These are phyloP conservation scores for Anastrepha ludens DNA, from an alignment of 1,140 invertebrate genomes.

Conservation along the genomic window DNA sequence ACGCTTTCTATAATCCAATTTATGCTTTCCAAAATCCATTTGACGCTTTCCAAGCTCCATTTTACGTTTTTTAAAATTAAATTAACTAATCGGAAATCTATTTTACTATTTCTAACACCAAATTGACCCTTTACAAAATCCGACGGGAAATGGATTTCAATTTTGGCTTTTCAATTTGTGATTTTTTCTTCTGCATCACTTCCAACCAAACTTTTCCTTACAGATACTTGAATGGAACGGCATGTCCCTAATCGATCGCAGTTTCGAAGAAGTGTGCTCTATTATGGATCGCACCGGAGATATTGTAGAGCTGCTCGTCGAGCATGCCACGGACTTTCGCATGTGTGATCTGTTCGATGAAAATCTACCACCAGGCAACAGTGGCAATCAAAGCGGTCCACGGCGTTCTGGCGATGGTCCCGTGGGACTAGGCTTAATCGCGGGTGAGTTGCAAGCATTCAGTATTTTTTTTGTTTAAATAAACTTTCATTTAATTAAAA, in stretches of 20 bases:
- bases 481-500: slow-evolving; percentile 1
- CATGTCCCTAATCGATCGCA: slow-evolving; percentile 88
- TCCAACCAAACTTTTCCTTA: neutral
- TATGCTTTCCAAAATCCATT: no score
- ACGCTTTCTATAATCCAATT: no score
- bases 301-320: slow-evolving; percentile 87
- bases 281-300: slow-evolving; percentile 90
- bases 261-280: slow-evolving; percentile 90
- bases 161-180: no score
- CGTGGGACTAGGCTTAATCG: slow-evolving; percentile 70
- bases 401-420: slow-evolving; percentile 71
- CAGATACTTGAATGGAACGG: slow-evolving; percentile 89
- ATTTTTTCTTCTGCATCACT: neutral
- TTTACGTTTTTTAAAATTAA: no score
- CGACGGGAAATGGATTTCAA: no score
- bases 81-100: no score
- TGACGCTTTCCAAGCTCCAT: no score
- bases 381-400: slow-evolving; percentile 66
- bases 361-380: slow-evolving; percentile 70
- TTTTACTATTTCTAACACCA: no score
- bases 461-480: slow-evolving; percentile 1
- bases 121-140: no score
- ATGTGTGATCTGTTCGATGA: slow-evolving; percentile 82
- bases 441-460: slow-evolving; percentile 64
- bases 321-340: slow-evolving; percentile 83